Evolutionary conservation across 2,113 vertebrate genomes (phyloP), one percentile per base, ranked within the genome.

Genomic region (Poeciliopsis retropinna): DNA sequence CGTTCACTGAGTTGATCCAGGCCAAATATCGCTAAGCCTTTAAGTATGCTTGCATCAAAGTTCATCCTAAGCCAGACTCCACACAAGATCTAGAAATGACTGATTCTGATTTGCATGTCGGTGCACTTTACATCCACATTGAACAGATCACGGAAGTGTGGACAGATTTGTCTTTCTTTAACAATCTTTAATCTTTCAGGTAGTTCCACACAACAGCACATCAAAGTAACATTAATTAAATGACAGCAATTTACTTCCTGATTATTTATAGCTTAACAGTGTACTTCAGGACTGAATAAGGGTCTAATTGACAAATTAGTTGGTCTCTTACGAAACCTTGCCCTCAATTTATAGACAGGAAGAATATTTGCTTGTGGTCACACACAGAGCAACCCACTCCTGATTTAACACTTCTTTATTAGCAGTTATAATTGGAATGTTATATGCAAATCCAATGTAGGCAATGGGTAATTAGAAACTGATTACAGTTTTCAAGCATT

Each of bases 241-340:
- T 73, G 78, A 82, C 73, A 78, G 69, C 81, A 66, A 84, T 85
- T 82, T 82, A 6, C 76, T 60, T 85, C 25, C 44, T 78, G 66
- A 84, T 90, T 73, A 81, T 81, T 78, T 86, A 67, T 74, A 74
- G 63, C 85, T 81, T 47, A 81, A 81, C 79, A 81, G 84, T 79
- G 70, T 44, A 80, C 47, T 41, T 65, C 34, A 83, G 73, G 69
- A 63, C 70, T 62, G 81, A 80, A 76, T 69, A 64, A 44, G 79
- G 44, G 25, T 65, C 77, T 32, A 78, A 71, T 81, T 85, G 70
- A 79, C 71, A 44, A 54, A 60, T 61, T 68, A 61, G 75, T 47
- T 47, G 60, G 64, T 34, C 61, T 22, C 28, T 30, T 44, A 65
- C 39, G 41, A 60, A 67, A 60, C 51, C 72, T 73, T 83, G 84